Conservation (phyloP, 2,797 vertebrate species). For the Acestrorhynchus altus region DNA sequence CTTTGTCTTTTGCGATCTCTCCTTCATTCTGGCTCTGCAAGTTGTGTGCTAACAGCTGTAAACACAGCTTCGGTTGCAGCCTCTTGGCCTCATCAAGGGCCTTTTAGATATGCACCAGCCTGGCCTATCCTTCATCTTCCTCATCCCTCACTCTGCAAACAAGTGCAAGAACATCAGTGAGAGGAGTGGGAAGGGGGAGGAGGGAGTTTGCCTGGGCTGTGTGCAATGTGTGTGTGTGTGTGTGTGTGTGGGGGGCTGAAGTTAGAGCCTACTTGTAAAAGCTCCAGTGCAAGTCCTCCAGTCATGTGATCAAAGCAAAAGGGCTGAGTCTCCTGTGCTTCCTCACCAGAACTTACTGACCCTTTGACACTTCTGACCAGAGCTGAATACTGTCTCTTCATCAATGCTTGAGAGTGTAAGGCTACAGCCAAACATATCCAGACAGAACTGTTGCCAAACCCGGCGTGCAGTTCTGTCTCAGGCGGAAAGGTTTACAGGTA, state of each 20-base stretch:
- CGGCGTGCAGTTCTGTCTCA: too few species aligned
- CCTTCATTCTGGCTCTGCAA: slow-evolving; percentile 14
- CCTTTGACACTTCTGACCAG: not conserved
- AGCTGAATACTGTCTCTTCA: not conserved
- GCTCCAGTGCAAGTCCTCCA: too few species aligned
- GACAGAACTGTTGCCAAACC: too few species aligned
- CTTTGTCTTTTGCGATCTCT: slow-evolving; percentile 53
- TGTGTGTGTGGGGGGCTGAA: not conserved
- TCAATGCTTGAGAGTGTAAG: not conserved
- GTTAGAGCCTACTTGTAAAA: too few species aligned
- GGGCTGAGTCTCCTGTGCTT: not conserved
- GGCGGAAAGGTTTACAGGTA: too few species aligned
- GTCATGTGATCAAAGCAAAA: not conserved
- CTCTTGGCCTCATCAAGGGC: slow-evolving; percentile 28
- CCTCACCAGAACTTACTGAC: not conserved
- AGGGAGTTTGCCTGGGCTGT: not conserved
- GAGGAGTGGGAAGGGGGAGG: not conserved
- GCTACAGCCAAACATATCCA: too few species aligned
- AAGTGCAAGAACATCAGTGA: not conserved
- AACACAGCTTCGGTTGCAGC: slow-evolving; percentile 30
- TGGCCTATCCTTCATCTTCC: slow-evolving; percentile 20
- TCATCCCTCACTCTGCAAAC: not conserved
- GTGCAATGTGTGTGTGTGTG: slow-evolving; percentile 2
- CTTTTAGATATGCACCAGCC: slow-evolving; percentile 13
- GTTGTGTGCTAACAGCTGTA: slow-evolving; percentile 39